Conservation (phyloP, 2,797 vertebrate species). For the Peromyscus aztecus region DNA sequence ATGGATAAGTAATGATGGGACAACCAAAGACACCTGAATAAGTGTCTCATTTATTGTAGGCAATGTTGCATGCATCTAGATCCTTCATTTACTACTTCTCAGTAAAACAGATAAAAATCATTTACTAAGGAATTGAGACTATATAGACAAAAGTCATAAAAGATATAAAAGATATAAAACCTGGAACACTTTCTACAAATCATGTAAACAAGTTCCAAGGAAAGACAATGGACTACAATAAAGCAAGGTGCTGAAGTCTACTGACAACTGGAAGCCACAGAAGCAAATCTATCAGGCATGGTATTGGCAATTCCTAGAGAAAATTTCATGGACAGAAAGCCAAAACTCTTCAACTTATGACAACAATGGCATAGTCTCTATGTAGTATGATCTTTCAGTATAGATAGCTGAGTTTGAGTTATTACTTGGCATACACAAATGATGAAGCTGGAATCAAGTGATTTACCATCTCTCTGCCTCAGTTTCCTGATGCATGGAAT, state of each 20-base stretch:
- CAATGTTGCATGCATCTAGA: neutral
- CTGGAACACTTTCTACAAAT: neutral
- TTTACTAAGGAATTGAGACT: neutral
- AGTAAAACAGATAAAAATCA: neutral
- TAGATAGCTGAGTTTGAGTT: neutral
- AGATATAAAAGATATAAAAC: slow-evolving; percentile 5
- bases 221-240: neutral
- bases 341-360: neutral
- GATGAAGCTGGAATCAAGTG: neutral
- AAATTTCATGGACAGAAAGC: neutral
- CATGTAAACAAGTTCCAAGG: neutral
- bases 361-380: neutral
- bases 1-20: neutral
- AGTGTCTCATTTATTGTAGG: neutral
- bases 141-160: neutral
- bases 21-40: neutral
- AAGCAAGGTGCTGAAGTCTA: neutral
- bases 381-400: neutral
- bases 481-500: neutral
- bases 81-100: neutral
- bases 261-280: neutral
- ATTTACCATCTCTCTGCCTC: neutral
- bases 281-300: neutral
- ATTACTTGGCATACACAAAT: neutral
- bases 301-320: neutral